A percentile compares a stretch with the other conserved stretches of the same genome.
Conservation (phyloP, 2,113 vertebrate species). For the Pterophyllum scalare region DNA sequence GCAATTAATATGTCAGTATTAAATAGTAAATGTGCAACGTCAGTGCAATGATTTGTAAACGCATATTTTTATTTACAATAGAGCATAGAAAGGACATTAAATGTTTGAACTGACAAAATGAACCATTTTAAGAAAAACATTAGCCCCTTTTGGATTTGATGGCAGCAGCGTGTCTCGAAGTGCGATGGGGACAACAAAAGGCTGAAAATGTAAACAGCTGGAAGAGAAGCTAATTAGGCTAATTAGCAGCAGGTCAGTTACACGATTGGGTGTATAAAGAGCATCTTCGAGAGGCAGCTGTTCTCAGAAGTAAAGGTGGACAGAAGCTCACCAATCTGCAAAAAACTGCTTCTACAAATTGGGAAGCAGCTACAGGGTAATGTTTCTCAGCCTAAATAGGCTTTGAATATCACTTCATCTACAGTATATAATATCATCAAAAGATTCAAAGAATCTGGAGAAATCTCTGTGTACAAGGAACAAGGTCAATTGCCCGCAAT, state of each 20-base stretch:
- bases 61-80: too few species aligned
- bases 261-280: background rate
- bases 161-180: background rate
- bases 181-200: background rate
- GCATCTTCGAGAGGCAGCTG: background rate
- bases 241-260: background rate
- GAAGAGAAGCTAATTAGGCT: background rate
- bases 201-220: background rate
- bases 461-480: background rate
- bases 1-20: background rate
- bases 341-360: too few species aligned
- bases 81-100: too few species aligned
- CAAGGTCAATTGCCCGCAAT: background rate
- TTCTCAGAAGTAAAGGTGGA: too few species aligned
- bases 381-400: too few species aligned
- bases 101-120: background rate
- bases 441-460: background rate
- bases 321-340: background rate
- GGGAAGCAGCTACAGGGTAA: too few species aligned
- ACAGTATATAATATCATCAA: background rate
- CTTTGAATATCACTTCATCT: too few species aligned
- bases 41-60: background rate
- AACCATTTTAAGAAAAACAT: background rate
- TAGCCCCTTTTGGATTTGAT: background rate
- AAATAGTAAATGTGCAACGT: background rate